Evolutionary conservation across 1,140 invertebrate genomes (phyloP).

Genomic region (Macrotrachela quadricornifera): DNA sequence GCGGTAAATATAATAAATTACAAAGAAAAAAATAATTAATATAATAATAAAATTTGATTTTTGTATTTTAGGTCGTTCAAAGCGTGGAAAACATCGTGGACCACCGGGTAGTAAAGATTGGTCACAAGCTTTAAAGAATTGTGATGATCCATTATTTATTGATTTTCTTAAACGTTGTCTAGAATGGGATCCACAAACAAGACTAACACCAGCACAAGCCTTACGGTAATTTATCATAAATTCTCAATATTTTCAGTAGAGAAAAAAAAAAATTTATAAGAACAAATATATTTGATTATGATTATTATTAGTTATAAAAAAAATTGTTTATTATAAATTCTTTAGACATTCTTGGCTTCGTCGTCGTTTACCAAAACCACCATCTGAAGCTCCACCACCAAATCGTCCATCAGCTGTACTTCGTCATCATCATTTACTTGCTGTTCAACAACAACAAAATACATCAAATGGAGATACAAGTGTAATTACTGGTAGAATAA

Average conservation of each 20-base stretch:
- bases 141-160: conserved; percentile 79
- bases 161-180: conserved; percentile 85
- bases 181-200: conserved; percentile 75
- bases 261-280: no score
- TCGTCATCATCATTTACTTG: no score
- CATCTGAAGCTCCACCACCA: conserved; percentile 25
- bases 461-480: no score
- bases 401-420: conserved; percentile 16
- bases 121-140: conserved; percentile 67
- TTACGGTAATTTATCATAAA: conserved; percentile 24
- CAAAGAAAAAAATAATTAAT: no score
- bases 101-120: conserved; percentile 74
- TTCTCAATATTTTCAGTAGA: no score
- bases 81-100: conserved; percentile 74
- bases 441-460: no score
- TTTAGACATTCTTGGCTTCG: conserved; percentile 73
- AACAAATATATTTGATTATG: no score
- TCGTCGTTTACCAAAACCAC: conserved; percentile 62
- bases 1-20: no score
- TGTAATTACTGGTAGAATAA: no score
- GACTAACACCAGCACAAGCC: conserved; percentile 74
- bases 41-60: no score
- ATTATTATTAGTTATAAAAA: no score
- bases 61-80: conserved; percentile 54
- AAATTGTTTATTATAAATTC: no score